Base-by-base conservation (phyloP, 2,797 vertebrate species). In the Pseudopleuronectes americanus region DNA sequence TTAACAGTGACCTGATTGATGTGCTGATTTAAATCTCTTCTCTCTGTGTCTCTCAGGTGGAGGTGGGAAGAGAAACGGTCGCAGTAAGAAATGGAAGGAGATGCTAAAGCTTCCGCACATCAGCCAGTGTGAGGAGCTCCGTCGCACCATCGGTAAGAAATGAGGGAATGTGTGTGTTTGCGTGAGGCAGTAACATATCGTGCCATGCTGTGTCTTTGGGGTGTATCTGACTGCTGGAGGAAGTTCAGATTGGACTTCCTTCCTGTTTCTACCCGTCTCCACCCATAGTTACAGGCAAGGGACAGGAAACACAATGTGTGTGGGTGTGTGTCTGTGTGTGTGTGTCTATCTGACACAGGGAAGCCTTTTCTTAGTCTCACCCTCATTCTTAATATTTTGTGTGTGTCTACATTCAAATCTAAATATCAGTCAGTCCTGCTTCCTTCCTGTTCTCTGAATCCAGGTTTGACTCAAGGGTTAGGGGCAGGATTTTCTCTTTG, bases 1-100 rank as follows among this genome's bases (percentile, higher is more conserved):
- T 22, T 23, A 70, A 54, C 4, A 23, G 57, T 24, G 54, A 14
- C 12, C 54, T 64, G 47, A 53, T 38, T 19, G 17, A 68, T 48
- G 21, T 6, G 4, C 77, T 77, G 54, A 78, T 49, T n/a, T 26
- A 21, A 26, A 17, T 80, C 26, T 19, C 47, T 48, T 79, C 22
- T 77, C 1, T 65, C 14, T 74, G n/a, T 78, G n/a, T 74, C 13
- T 74, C 47, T 71, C 62, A 98, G 96, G 94, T 92, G 95, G 94
- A 73, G 92, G 92, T 87, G 94, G 95, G 75, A 96, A 96, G 84
- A 93, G 94, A 85, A 96, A 92, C 57, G 96, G 97, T 2, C 95
- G 96, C 70, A 98, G 97, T 85, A 97, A 96, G 86, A 97, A 96
- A 91, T 98, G 97, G 97, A 96, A 87, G 89, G 96, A 97, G 87